phyloP scores from a whole-genome alignment of 2,797 vertebrate species.

The Orestias chungarensis region DNA sequence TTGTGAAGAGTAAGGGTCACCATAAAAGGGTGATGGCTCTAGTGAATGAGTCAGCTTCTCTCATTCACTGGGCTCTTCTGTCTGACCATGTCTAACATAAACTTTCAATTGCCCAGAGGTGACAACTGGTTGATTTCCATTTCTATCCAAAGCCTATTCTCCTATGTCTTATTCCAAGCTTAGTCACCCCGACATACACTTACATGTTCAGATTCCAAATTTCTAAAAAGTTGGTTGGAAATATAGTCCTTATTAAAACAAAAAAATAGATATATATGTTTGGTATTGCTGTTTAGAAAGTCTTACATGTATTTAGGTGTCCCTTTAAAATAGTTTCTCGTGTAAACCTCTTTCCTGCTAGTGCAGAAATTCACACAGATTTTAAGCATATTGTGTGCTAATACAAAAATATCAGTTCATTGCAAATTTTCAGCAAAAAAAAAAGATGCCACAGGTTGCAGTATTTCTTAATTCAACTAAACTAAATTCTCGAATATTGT shows the following conservation, averaged over 20 bases:
- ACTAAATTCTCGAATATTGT: too few species aligned
- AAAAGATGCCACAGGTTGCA: too few species aligned
- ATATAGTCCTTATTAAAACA: not conserved
- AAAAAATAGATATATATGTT: not conserved
- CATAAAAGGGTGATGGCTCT: conserved; percentile 12
- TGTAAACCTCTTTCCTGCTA: too few species aligned
- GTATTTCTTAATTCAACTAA: too few species aligned
- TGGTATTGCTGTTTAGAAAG: not conserved
- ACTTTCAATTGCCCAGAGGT: conserved; percentile 17
- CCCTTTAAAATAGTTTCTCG: too few species aligned
- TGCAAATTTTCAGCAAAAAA: too few species aligned
- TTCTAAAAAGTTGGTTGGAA: not conserved
- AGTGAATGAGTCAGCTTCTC: conserved; percentile 46
- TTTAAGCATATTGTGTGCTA: too few species aligned
- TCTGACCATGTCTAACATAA: not conserved
- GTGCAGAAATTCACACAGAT: not conserved
- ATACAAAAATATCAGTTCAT: too few species aligned
- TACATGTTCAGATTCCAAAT: not conserved
- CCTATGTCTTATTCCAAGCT: conserved; percentile 27
- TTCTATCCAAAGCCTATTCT: conserved; percentile 21
- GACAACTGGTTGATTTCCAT: conserved; percentile 51
- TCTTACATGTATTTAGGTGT: not conserved
- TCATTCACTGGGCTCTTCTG: not conserved
- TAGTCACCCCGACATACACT: conserved; percentile 31
- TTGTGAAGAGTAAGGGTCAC: conserved; percentile 32